Conservation (phyloP, 2,113 vertebrate species). For the Poeciliopsis prolifica region DNA sequence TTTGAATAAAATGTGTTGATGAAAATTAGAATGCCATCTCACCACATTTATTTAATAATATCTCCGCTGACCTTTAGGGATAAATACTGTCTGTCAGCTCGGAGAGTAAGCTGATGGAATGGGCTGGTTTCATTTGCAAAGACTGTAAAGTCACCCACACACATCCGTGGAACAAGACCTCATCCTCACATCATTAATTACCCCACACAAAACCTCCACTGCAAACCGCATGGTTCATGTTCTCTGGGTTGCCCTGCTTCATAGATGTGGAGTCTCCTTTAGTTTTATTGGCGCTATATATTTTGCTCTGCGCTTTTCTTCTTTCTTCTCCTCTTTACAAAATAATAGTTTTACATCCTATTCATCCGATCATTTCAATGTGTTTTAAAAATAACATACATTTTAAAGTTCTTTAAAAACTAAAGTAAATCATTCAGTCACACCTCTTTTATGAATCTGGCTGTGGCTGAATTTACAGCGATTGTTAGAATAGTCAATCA, state of each 20-base stretch:
- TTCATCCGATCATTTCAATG: not conserved
- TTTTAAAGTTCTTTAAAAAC: not conserved
- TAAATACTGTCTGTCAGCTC: not conserved
- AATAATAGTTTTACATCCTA: not conserved
- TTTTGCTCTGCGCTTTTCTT: not conserved
- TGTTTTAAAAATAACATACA: not conserved
- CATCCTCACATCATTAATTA: conserved; percentile 41
- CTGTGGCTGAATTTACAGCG: not conserved
- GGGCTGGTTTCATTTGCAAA: not conserved
- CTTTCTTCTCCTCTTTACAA: not conserved
- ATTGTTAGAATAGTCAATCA: not conserved
- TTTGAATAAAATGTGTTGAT: not conserved
- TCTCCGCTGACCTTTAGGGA: not conserved
- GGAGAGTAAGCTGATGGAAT: not conserved
- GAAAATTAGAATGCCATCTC: not conserved
- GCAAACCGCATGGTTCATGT: conserved; percentile 21
- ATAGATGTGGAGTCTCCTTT: not conserved
- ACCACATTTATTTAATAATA: not conserved
- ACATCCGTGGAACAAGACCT: conserved; percentile 17
- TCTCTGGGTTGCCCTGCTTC: not conserved
- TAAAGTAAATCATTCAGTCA: not conserved
- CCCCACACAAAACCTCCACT: not conserved
- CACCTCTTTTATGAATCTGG: not conserved
- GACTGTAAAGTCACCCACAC: not conserved
- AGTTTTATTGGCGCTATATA: not conserved